phyloP scores from a whole-genome alignment of 2,888 invertebrate genomes.

The Eilema caniola region DNA sequence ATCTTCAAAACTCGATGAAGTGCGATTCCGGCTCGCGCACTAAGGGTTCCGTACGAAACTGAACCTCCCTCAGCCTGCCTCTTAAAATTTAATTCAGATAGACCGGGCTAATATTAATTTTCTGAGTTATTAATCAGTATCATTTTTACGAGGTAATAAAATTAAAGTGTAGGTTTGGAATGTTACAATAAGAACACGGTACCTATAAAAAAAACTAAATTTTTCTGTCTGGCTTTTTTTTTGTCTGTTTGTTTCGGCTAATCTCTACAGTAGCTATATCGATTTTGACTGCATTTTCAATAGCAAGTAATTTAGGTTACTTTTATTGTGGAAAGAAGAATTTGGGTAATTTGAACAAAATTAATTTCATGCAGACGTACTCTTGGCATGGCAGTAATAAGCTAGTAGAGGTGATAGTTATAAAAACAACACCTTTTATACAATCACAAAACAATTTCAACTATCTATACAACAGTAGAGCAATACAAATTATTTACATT shows the following conservation, averaged over 20 bases:
- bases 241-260: background rate
- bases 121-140: background rate
- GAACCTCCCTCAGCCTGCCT: no score
- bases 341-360: no score
- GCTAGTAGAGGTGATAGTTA: background rate
- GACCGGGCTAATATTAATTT: background rate
- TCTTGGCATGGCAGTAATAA: no score
- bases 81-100: no score
- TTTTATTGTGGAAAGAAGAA: no score
- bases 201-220: background rate
- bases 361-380: no score
- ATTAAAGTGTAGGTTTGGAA: background rate
- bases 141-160: background rate
- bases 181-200: no score
- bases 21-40: no score
- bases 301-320: background rate
- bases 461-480: constrained; percentile 42
- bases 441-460: constrained; percentile 13
- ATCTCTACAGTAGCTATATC: no score
- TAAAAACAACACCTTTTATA: background rate
- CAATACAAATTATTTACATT: constrained; percentile 71
- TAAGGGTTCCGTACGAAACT: no score
- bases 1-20: no score
- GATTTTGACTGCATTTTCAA: background rate
- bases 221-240: background rate